Percentiles rank a stretch among this genome's conserved stretches.
Conservation (phyloP, 2,113 vertebrate species). For the Butorides virescens region DNA sequence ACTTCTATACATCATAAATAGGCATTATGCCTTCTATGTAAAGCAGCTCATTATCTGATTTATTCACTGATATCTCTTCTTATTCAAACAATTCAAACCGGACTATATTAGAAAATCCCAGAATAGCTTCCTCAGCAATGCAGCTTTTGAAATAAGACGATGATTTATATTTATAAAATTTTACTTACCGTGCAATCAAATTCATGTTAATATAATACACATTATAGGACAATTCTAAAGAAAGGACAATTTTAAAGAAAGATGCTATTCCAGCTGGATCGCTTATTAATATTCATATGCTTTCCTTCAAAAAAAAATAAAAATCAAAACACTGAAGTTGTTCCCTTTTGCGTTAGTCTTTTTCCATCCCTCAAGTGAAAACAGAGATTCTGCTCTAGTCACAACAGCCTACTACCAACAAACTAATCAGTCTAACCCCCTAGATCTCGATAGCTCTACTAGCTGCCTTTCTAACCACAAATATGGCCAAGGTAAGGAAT, state of each 20-base stretch:
- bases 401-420: not conserved
- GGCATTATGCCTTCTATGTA: slow-evolving; percentile 2
- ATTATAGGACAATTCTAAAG: not conserved
- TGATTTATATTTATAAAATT: slow-evolving; percentile 23
- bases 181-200: not conserved
- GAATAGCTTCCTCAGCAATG: not conserved
- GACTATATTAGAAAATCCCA: slow-evolving; percentile 13
- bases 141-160: slow-evolving; percentile 6
- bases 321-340: not conserved
- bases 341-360: not conserved
- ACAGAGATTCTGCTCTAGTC: not conserved
- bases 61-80: slow-evolving; percentile 14
- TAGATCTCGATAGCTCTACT: not conserved
- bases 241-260: slow-evolving; percentile 13
- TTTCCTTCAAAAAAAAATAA: not conserved
- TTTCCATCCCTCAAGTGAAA: not conserved
- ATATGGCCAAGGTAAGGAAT: not conserved
- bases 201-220: not conserved
- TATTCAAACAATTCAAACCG: slow-evolving; percentile 13
- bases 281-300: slow-evolving; percentile 19
- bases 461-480: not conserved
- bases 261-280: not conserved
- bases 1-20: slow-evolving; percentile 18
- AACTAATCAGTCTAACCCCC: not conserved
- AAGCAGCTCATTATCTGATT: slow-evolving; percentile 46